These are phyloP conservation scores for Liparis tanakae DNA, from an alignment of 2,797 vertebrate species.

Conservation along the genomic window DNA sequence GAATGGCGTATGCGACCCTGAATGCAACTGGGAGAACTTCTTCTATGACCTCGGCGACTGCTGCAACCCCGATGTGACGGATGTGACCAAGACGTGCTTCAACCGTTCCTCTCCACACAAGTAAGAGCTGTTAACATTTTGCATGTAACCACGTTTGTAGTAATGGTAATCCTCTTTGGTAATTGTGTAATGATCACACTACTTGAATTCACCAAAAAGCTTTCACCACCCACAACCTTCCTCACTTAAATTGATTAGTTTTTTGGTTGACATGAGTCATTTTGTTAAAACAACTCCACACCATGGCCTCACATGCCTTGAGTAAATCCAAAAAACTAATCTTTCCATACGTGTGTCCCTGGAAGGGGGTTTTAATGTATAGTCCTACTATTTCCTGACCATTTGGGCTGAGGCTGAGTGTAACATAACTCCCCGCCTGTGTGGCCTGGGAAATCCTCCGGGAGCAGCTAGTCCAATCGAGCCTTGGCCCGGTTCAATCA, in stretches of 20 bases:
- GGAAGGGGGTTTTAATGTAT: slow-evolving; percentile 63
- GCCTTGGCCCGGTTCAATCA: slow-evolving; percentile 75
- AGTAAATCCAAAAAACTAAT: slow-evolving; percentile 63
- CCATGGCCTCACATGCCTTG: slow-evolving; percentile 43
- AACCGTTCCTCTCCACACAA: slow-evolving; percentile 94
- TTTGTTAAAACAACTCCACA: slow-evolving; percentile 49
- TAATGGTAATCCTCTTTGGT: slow-evolving; percentile 24
- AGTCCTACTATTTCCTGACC: slow-evolving; percentile 69
- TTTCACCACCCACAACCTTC: slow-evolving; percentile 39
- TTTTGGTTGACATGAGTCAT: slow-evolving; percentile 49
- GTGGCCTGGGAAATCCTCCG: slow-evolving; percentile 72
- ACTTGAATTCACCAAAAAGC: slow-evolving; percentile 29
- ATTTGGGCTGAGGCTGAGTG: slow-evolving; percentile 63
- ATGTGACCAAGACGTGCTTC: slow-evolving; percentile 98
- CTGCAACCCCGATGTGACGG: slow-evolving; percentile 94
- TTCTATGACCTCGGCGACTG: slow-evolving; percentile 94
- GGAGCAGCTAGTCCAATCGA: slow-evolving; percentile 74
- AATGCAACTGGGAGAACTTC: slow-evolving; percentile 94
- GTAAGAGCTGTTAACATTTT: slow-evolving; percentile 79
- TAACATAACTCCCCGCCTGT: slow-evolving; percentile 74
- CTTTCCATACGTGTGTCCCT: slow-evolving; percentile 60
- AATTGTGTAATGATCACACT: slow-evolving; percentile 24
- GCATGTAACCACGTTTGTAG: slow-evolving; percentile 25
- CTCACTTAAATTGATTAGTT: slow-evolving; percentile 41
- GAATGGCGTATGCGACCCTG: slow-evolving; percentile 92